phyloP scores from a whole-genome alignment of 2,113 vertebrate species.

The Nyctereutes procyonoides region DNA sequence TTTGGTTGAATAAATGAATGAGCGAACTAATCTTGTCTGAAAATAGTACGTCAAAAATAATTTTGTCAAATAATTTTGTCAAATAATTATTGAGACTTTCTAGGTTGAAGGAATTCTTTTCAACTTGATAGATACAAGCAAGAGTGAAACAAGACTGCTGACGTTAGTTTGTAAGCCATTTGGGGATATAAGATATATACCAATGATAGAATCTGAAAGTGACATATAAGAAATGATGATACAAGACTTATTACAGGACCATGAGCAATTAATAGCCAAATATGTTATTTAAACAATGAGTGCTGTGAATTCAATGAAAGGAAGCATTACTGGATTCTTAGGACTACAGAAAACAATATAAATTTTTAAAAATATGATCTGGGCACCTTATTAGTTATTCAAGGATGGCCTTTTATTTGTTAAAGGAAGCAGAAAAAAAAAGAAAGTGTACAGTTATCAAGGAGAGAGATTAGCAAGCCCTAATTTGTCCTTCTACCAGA shows the following conservation, averaged over 20 bases:
- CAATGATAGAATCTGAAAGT: background rate
- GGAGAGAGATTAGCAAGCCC: background rate
- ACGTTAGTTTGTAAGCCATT: background rate
- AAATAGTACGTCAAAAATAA: background rate
- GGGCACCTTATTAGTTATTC: background rate
- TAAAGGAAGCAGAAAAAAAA: background rate
- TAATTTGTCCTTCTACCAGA: background rate
- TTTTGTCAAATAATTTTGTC: background rate
- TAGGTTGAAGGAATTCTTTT: background rate
- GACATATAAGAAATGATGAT: background rate
- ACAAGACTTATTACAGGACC: background rate
- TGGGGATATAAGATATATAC: background rate
- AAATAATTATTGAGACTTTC: background rate
- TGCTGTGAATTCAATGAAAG: background rate
- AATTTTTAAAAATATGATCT: background rate
- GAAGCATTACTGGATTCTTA: background rate
- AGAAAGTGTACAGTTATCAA: background rate
- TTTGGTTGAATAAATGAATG: background rate
- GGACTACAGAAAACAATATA: background rate
- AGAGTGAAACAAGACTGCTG: background rate
- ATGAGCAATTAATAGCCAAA: background rate
- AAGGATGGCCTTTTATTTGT: background rate
- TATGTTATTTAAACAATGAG: slow-evolving; percentile 44
- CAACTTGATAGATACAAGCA: background rate
- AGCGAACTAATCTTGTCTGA: background rate